Evolutionary conservation across 1,140 invertebrate genomes (phyloP).

Genomic region (Galleria mellonella): DNA sequence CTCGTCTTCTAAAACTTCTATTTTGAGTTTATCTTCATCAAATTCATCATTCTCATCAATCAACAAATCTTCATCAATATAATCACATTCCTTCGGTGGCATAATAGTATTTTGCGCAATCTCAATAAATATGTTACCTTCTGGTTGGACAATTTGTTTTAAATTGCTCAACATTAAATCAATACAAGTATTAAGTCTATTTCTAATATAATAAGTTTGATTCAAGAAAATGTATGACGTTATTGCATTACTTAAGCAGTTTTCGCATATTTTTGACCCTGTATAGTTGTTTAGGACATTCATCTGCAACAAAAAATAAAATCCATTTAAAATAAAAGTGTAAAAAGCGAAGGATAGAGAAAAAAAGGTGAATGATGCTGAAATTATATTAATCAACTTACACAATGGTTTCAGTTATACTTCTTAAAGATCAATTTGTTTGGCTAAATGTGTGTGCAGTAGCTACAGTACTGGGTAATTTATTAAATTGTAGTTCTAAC

Average conservation of each 20-base stretch:
- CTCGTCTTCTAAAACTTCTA: conserved; percentile 62
- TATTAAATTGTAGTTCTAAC: no score
- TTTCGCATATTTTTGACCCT: conserved; percentile 58
- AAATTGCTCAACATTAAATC: conserved; percentile 35
- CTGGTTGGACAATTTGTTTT: conserved; percentile 17
- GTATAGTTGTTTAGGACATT: conserved; percentile 33
- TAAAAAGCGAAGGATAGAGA: conserved; percentile 19
- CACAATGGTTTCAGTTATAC: no score
- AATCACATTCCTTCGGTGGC: conserved; percentile 18
- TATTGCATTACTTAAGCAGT: conserved; percentile 46
- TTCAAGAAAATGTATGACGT: conserved; percentile 46
- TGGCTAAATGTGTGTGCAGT: no score
- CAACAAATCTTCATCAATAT: conserved; percentile 16
- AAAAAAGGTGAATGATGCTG: no score
- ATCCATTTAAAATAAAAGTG: conserved; percentile 26
- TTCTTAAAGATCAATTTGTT: no score
- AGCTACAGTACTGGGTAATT: no score
- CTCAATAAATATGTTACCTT: conserved; percentile 50
- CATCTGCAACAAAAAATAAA: conserved; percentile 60
- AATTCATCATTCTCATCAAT: conserved; percentile 22
- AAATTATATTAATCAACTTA: no score
- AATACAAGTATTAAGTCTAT: conserved; percentile 43
- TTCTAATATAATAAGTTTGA: conserved; percentile 35
- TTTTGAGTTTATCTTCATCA: conserved; percentile 33
- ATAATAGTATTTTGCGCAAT: conserved; percentile 39